Evolutionary conservation across 2,888 invertebrate genomes (phyloP).

Genomic region (Nemotelus nigrinus): DNA sequence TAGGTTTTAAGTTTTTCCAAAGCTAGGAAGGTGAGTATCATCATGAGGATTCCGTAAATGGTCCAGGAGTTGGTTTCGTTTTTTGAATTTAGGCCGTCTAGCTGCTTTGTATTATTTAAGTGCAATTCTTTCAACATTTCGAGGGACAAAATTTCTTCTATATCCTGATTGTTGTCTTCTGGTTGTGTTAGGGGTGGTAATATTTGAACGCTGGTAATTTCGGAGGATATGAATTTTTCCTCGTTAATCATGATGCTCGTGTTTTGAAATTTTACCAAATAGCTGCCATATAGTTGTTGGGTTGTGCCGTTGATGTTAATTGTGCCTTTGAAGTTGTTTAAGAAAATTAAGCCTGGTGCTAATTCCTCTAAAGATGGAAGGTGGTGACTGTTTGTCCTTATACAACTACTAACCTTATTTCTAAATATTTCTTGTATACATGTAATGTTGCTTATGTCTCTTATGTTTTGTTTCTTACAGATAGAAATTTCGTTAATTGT

Average conservation of each 20-base stretch:
- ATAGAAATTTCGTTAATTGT: slow-evolving; percentile 19
- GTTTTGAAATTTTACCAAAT: slow-evolving; percentile 30
- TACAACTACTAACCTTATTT: slow-evolving; percentile 18
- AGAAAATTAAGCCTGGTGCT: slow-evolving; percentile 25
- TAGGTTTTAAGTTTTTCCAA: too few species aligned
- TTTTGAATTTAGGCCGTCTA: too few species aligned
- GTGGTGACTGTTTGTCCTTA: slow-evolving; percentile 30
- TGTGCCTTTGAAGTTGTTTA: slow-evolving; percentile 33
- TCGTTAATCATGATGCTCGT: slow-evolving; percentile 24
- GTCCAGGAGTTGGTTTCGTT: too few species aligned
- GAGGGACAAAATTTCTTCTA: too few species aligned
- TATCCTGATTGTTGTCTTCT: too few species aligned
- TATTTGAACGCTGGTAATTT: neutral
- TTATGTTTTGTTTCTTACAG: slow-evolving; percentile 29
- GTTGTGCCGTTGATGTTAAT: slow-evolving; percentile 16
- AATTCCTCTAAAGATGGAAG: slow-evolving; percentile 39
- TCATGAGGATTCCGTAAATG: too few species aligned
- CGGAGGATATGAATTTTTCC: slow-evolving; percentile 11
- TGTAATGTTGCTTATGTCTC: slow-evolving; percentile 26
- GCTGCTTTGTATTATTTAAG: too few species aligned
- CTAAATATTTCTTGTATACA: slow-evolving; percentile 33
- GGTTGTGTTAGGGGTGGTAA: too few species aligned
- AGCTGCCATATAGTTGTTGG: neutral
- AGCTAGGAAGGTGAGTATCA: too few species aligned
- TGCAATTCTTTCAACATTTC: too few species aligned